phyloP scores from a whole-genome alignment of 2,888 invertebrate genomes.

The Phlogophora meticulosa region DNA sequence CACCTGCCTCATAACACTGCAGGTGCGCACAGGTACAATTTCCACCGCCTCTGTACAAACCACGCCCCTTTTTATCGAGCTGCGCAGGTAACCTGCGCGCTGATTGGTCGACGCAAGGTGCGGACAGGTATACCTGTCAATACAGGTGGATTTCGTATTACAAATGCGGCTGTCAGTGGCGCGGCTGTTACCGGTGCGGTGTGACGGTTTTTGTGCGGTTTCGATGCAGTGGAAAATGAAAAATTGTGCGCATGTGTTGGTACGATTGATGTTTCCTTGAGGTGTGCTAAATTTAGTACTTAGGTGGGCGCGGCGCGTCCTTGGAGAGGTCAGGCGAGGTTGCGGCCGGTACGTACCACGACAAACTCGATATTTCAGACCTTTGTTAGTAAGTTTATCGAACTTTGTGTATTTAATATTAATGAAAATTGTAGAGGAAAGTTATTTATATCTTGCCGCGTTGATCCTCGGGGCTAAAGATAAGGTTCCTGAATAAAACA shows the following conservation, averaged over 20 bases:
- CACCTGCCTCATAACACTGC: conserved; percentile 75
- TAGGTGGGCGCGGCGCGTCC: conserved; percentile 86
- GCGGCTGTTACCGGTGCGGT: conserved; percentile 62
- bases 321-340: conserved; percentile 73
- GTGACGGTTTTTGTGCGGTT: conserved; percentile 65
- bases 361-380: conserved; percentile 21
- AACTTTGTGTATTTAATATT: conserved; percentile 17
- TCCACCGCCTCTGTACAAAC: conserved; percentile 75
- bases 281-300: conserved; percentile 88
- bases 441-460: not conserved
- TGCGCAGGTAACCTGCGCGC: conserved; percentile 90
- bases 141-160: conserved; percentile 79
- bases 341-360: conserved; percentile 47
- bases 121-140: conserved; percentile 81
- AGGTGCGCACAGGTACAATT: conserved; percentile 83
- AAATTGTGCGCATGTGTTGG: conserved; percentile 89
- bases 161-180: conserved; percentile 66
- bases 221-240: conserved; percentile 64
- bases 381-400: conserved; percentile 30
- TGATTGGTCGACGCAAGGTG: conserved; percentile 85
- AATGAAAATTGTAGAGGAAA: not conserved
- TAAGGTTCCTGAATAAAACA: not conserved
- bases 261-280: conserved; percentile 90
- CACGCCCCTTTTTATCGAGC: conserved; percentile 89
- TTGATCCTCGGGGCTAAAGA: no score